Base-by-base conservation (phyloP, 2,113 vertebrate species). In the Sinocyclocheilus anshuiensis region DNA sequence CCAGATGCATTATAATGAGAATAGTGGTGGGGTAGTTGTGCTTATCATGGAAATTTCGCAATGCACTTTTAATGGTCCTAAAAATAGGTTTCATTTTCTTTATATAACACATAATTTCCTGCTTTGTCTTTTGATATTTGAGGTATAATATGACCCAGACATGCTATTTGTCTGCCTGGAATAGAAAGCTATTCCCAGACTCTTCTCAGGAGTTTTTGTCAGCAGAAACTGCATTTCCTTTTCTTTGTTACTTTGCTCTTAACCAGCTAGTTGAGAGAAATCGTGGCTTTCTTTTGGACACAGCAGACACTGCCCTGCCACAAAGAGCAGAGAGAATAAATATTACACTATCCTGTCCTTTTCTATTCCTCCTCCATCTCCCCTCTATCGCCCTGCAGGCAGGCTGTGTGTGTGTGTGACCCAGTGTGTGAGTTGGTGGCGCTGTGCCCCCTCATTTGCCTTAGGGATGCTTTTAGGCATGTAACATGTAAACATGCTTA, bases 391-490 rank as follows among this genome's bases (percentile, higher is more conserved):
- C 42, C 83, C 83, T 63, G 36, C 36, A 77, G 83, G 57, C 71
- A 77, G 36, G 12, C 4, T 26, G 36, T 45, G 42, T 45, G 42
- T 45, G 9, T 45, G 42, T 50, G 45, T 15, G 48, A 16, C 18
- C 4, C 36, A 29, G 65, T 55, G 65, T 10, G 45, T 53, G 65
- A 71, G 65, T 53, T 72, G 26, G 65, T 36, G 65, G 45, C 59
- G 1, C 42, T 67, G 16, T 48, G 59, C 18, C 65, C 6, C 18
- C 24, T 83, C 81, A 53, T 63, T 65, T 82, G 63, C 63, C 80
- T 67, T 18, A 36, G 22, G 91, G 91, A 91, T 86, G 59, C 81
- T 88, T 59, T 78, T 33, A 53, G 61, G 39, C 76, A 78, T 36
- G 8, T n/a, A 81, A 71, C 59, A 79, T 24, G 48, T 50, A 71